phyloP scores from a whole-genome alignment of 2,797 vertebrate species.

The Falco novaeseelandiae region DNA sequence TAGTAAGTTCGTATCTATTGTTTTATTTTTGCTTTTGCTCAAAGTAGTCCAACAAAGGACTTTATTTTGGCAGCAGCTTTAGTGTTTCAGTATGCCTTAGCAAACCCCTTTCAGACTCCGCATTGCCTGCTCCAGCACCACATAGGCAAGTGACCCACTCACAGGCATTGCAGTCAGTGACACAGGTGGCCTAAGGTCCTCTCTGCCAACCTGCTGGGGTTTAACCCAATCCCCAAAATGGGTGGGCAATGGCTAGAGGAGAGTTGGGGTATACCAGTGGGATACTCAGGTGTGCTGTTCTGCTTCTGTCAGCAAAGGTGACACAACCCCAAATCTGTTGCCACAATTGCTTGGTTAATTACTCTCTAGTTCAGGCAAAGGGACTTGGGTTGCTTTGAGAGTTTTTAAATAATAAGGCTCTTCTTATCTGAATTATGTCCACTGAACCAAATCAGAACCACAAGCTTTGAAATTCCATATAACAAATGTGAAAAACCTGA shows the following conservation, averaged over 20 bases:
- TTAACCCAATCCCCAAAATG: not conserved
- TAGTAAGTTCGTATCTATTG: not conserved
- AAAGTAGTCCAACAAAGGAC: not conserved
- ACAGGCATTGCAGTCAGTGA: not conserved
- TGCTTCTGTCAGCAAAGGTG: not conserved
- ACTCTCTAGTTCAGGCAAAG: not conserved
- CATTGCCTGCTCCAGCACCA: not conserved
- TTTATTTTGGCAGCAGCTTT: not conserved
- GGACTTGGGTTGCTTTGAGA: not conserved
- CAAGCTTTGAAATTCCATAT: not conserved
- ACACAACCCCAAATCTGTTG: not conserved
- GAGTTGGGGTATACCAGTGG: too few species aligned
- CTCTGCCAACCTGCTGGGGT: not conserved
- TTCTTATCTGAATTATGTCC: not conserved
- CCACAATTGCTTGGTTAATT: not conserved
- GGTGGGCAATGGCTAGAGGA: not conserved
- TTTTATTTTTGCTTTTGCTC: not conserved
- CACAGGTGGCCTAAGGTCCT: not conserved
- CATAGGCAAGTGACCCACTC: not conserved
- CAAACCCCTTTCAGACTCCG: not conserved
- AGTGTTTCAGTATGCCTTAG: not conserved
- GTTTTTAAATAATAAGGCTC: not conserved
- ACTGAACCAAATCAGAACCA: not conserved
- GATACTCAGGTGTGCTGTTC: not conserved
- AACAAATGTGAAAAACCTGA: not conserved